Evolutionary conservation across 2,113 vertebrate genomes (phyloP), one percentile per base, ranked within the genome.

Genomic region (Coryphaenoides rupestris): DNA sequence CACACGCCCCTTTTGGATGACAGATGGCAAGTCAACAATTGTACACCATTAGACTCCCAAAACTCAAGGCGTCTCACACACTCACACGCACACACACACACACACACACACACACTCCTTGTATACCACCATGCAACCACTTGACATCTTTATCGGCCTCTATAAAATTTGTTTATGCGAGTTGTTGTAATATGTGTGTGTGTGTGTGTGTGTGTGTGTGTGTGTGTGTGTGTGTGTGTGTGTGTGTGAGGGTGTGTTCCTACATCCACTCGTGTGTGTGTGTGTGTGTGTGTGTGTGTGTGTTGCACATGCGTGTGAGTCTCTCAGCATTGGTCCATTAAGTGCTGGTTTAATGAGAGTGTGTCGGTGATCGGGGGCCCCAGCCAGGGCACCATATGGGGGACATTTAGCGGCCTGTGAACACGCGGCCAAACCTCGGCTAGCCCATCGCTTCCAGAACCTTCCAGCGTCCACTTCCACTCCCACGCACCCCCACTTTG

Each of bases 21-120:
- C 95, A 97, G 94, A 98, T 96, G 96, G 94, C 93, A 93, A 94
- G 92, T 95, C 93, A 95, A 95, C 94, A 95, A 96, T 96, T 90
- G 91, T 91, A 93, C 91, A 92, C 92, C 91, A 64, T 82, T 77
- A 87, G 77, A 52, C 75, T 70, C 69, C 74, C 58, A 79, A 84
- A 80, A 63, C 63, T 68, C 58, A 66, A 62, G 47, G 60, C 24
- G 62, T 58, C n/a, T 62, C 53, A 46, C 63, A 59, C 66, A 68
- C 73, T 77, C 67, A 74, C 54, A 72, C 19, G 53, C 63, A 76
- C 72, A 63, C 68, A 61, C 72, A 71, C 45, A 68, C 68, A 73
- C 56, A 49, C 33, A 68, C 80, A 89, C 87, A 87, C 79, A 92
- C 90, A 81, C 88, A 84, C 45, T 74, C 60, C 78, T 68, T 72